phyloP scores from a whole-genome alignment of 2,888 invertebrate genomes.

The Girardia tigrina region DNA sequence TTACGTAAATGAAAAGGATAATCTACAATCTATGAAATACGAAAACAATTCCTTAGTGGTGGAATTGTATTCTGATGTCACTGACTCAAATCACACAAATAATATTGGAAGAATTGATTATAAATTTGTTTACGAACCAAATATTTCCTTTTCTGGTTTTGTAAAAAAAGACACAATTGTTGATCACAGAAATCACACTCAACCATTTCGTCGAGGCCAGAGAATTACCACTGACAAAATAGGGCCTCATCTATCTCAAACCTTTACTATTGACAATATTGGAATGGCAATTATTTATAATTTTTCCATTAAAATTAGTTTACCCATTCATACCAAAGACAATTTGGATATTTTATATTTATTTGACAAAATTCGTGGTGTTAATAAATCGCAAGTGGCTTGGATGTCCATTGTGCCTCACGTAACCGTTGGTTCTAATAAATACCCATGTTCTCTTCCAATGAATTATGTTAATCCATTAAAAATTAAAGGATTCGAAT shows the following conservation, averaged over 20 bases:
- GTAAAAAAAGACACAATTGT: not conserved
- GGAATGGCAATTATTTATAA: not conserved
- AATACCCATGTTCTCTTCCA: not conserved
- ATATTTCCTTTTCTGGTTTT: not conserved
- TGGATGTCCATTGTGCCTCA: not conserved
- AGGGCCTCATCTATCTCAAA: not conserved
- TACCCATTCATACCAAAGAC: not conserved
- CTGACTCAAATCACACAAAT: not conserved
- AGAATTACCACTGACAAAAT: not conserved
- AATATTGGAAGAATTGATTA: not conserved
- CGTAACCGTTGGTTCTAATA: not conserved
- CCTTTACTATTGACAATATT: not conserved
- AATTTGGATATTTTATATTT: not conserved
- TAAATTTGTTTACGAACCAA: not conserved
- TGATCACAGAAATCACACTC: not conserved
- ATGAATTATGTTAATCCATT: not conserved
- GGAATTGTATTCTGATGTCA: not conserved
- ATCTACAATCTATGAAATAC: not conserved
- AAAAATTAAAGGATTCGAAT: not conserved
- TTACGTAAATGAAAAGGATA: not conserved
- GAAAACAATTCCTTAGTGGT: not conserved
- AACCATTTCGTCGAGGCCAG: not conserved
- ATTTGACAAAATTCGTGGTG: not conserved
- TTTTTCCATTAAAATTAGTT: not conserved
- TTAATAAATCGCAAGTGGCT: not conserved